A percentile compares a stretch with the other conserved stretches of the same genome.
Evolutionary conservation across 2,113 vertebrate genomes (phyloP).

Genomic region (Poecilia latipinna): DNA sequence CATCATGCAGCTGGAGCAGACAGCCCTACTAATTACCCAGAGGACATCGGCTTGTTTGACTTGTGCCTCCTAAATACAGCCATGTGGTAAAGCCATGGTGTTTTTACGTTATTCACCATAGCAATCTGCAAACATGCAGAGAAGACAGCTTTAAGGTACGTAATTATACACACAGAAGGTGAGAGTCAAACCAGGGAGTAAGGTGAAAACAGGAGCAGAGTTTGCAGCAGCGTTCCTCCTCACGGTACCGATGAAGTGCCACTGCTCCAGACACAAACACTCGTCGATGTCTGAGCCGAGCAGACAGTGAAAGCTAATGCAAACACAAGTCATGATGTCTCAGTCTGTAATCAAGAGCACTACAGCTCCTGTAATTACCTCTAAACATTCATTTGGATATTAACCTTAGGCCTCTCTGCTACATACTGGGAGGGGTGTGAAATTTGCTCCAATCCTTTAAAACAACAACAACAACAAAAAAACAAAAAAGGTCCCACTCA

Average conservation of each 20-base stretch:
- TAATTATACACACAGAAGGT: conserved; percentile 23
- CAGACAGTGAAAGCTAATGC: conserved; percentile 60
- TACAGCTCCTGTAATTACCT: conserved; percentile 62
- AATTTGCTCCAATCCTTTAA: conserved; percentile 14
- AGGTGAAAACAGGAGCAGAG: conserved; percentile 40
- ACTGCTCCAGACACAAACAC: conserved; percentile 9
- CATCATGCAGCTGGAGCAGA: neutral
- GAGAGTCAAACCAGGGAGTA: conserved; percentile 17
- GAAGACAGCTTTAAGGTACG: neutral
- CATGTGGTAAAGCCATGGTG: neutral
- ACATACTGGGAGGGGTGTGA: conserved; percentile 21
- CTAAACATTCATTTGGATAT: conserved; percentile 69
- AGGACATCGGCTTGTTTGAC: neutral
- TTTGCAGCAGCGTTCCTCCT: conserved; percentile 27
- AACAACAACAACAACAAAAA: neutral
- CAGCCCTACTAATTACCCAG: neutral
- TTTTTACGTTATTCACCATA: neutral
- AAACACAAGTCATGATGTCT: conserved; percentile 60
- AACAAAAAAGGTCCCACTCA: neutral
- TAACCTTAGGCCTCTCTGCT: conserved; percentile 48
- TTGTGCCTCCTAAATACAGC: neutral
- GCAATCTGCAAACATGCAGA: neutral
- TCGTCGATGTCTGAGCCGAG: conserved; percentile 46
- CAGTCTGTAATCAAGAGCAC: conserved; percentile 64
- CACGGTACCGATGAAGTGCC: conserved; percentile 39